phyloP scores from a whole-genome alignment of 2,797 vertebrate genomes.

The Notolepis coatsorum region DNA sequence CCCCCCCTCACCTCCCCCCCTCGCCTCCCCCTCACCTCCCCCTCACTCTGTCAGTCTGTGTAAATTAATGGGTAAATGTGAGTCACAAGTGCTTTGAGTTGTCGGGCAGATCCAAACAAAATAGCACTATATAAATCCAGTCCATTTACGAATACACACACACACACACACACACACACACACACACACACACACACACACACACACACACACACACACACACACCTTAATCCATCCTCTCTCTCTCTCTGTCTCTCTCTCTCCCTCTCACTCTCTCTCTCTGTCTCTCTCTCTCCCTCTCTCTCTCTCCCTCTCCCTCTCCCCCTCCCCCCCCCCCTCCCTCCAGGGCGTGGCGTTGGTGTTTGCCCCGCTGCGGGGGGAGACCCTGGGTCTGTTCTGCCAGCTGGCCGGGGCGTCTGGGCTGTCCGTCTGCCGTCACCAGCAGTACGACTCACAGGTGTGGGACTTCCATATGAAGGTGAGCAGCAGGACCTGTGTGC shows the following conservation, averaged over 20 bases:
- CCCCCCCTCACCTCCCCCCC: no score
- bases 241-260: background rate
- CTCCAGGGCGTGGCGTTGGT: conserved; percentile 91
- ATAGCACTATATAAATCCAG: background rate
- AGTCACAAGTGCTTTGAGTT: no score
- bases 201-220: background rate
- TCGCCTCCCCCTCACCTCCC: conserved; percentile 11
- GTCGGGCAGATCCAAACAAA: background rate
- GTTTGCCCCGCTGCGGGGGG: conserved; percentile 92
- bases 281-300: background rate
- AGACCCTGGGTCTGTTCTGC: conserved; percentile 93
- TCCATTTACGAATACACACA: background rate
- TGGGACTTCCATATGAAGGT: conserved; percentile 97
- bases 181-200: background rate
- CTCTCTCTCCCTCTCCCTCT: background rate
- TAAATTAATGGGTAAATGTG: no score
- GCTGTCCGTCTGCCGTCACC: conserved; percentile 90
- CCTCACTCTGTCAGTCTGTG: conserved; percentile 15
- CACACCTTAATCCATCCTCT: background rate
- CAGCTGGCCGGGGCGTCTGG: conserved; percentile 91
- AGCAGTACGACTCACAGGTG: conserved; percentile 96
- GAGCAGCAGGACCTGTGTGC: conserved; percentile 69
- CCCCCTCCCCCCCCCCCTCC: background rate
- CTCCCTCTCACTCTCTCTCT: background rate
- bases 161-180: background rate